phyloP scores from a whole-genome alignment of 2,113 vertebrate species.

The Struthio camelus region DNA sequence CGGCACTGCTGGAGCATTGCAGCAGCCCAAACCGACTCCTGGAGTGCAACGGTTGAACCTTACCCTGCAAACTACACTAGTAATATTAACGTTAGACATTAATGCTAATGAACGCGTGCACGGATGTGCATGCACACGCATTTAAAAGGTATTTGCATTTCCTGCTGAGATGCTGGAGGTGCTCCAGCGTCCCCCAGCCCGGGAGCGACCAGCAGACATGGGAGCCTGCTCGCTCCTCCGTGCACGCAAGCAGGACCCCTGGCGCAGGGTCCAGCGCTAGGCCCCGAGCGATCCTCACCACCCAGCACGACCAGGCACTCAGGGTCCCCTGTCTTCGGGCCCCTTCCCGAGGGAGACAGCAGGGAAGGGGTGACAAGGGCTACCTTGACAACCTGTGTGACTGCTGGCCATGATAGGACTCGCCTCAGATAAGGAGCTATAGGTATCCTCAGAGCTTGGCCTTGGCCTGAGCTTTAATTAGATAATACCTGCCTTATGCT shows the following conservation, averaged over 20 bases:
- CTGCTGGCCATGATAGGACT: not conserved
- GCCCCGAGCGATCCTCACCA: not conserved
- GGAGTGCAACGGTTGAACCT: not conserved
- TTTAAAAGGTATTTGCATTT: conserved; percentile 29
- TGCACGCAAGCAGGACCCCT: conserved; percentile 24
- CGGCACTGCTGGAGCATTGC: not conserved
- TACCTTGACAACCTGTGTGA: conserved; percentile 20
- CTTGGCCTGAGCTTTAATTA: not conserved
- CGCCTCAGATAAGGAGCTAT: not conserved
- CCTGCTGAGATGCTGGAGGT: conserved; percentile 38
- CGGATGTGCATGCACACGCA: not conserved
- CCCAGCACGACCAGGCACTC: not conserved
- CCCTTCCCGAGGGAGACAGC: not conserved
- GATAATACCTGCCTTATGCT: too few species aligned
- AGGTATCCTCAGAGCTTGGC: not conserved
- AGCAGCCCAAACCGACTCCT: not conserved
- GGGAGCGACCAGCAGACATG: conserved; percentile 41
- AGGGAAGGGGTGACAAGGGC: not conserved
- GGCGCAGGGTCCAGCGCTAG: not conserved
- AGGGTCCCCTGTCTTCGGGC: not conserved
- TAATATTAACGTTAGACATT: not conserved
- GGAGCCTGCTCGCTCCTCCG: conserved; percentile 48
- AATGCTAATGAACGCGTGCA: not conserved
- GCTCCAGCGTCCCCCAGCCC: conserved; percentile 30
- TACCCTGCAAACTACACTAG: not conserved